phyloP scores from a whole-genome alignment of 2,797 vertebrate genomes.

The Eulemur rubriventer region DNA sequence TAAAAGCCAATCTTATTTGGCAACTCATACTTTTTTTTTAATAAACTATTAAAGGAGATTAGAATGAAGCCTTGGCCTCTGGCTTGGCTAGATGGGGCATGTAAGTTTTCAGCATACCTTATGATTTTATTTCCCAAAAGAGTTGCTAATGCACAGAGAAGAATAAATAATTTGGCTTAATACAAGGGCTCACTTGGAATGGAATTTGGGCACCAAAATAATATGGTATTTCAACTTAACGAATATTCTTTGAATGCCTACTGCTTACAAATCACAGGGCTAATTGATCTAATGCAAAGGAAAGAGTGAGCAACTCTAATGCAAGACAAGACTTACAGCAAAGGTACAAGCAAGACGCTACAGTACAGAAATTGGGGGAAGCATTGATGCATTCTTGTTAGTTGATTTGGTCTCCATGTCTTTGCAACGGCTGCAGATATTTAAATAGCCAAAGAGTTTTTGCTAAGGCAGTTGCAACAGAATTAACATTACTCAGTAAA shows the following conservation, averaged over 20 bases:
- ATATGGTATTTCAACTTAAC: background rate
- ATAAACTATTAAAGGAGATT: background rate
- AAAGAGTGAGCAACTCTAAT: background rate
- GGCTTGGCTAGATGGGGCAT: background rate
- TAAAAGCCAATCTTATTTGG: conserved; percentile 29
- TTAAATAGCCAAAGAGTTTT: background rate
- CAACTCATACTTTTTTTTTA: background rate
- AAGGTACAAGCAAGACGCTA: background rate
- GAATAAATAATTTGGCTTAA: conserved; percentile 62
- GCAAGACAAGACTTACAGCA: background rate
- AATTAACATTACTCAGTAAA: background rate
- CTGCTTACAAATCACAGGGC: background rate
- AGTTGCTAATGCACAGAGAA: conserved; percentile 53
- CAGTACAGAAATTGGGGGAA: background rate
- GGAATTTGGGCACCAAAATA: background rate
- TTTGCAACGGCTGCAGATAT: background rate
- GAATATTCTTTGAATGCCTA: background rate
- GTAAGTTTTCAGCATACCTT: conserved; percentile 43
- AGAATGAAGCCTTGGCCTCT: conserved; percentile 59
- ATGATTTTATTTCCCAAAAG: conserved; percentile 71
- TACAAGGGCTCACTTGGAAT: background rate
- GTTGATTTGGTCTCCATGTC: background rate
- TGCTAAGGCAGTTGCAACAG: background rate
- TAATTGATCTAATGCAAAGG: background rate
- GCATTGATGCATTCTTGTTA: background rate